Percentiles rank a stretch among this genome's conserved stretches.
Conservation (phyloP, 92 coral and sea anemone species). For the Zoanthus solanderi region DNA sequence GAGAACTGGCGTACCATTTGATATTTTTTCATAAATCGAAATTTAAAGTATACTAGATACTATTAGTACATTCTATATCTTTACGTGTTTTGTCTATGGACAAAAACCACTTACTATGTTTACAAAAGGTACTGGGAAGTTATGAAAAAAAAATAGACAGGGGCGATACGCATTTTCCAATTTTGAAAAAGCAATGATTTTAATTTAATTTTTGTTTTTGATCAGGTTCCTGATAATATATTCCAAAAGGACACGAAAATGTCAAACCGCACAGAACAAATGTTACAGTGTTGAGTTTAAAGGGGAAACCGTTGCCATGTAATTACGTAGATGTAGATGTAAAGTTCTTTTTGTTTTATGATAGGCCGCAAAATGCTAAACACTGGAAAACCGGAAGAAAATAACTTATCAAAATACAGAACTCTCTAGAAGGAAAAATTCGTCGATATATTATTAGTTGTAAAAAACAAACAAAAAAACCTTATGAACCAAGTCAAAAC, state of each 20-base stretch:
- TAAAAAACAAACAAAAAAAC: background rate
- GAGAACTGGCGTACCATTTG: background rate
- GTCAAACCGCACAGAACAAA: too few species aligned
- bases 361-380: too few species aligned
- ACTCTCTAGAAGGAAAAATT: background rate
- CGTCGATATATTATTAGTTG: background rate
- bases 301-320: too few species aligned
- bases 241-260: too few species aligned
- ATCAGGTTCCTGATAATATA: too few species aligned
- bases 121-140: background rate
- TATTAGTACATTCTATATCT: too few species aligned
- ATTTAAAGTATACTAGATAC: too few species aligned
- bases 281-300: too few species aligned
- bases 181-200: background rate
- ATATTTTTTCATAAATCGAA: background rate
- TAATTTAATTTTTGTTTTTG: too few species aligned
- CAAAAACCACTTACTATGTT: background rate
- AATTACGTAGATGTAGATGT: too few species aligned
- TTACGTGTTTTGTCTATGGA: constrained; percentile 29
- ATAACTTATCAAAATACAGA: background rate
- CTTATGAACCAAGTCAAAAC: background rate
- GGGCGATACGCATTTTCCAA: background rate
- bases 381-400: background rate
- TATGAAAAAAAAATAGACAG: background rate
- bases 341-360: too few species aligned